Evolutionary conservation across 2,113 vertebrate genomes (phyloP).

Genomic region (Zapus hudsonius): DNA sequence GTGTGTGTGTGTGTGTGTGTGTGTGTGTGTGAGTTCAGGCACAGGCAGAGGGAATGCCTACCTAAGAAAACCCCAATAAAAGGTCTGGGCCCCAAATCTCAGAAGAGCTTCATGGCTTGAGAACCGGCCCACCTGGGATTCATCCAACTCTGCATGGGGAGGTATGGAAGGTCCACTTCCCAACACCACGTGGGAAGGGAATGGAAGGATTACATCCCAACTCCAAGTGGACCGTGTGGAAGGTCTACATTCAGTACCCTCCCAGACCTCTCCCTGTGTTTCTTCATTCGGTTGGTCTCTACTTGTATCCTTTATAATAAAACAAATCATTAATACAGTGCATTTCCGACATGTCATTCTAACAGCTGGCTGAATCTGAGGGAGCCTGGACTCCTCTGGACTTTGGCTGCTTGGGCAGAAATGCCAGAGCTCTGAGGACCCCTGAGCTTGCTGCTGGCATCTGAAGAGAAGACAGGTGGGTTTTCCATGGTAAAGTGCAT

Average conservation of each 20-base stretch:
- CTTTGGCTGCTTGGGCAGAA: background rate
- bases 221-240: background rate
- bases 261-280: background rate
- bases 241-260: background rate
- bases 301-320: background rate
- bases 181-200: background rate
- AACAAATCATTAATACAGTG: background rate
- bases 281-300: background rate
- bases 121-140: background rate
- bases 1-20: background rate
- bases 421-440: background rate
- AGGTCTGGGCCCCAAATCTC: background rate
- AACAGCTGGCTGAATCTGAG: background rate
- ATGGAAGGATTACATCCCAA: background rate
- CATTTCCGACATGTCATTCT: background rate
- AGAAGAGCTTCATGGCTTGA: background rate
- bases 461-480: background rate
- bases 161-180: background rate
- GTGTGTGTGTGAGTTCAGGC: background rate
- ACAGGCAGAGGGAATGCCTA: background rate
- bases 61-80: background rate
- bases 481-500: too few relatives aligned
- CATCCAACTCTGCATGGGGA: background rate
- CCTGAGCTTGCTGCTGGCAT: background rate
- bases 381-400: background rate